Evolutionary conservation across 2,888 invertebrate genomes (phyloP).

Genomic region (Leptopilina myrica): DNA sequence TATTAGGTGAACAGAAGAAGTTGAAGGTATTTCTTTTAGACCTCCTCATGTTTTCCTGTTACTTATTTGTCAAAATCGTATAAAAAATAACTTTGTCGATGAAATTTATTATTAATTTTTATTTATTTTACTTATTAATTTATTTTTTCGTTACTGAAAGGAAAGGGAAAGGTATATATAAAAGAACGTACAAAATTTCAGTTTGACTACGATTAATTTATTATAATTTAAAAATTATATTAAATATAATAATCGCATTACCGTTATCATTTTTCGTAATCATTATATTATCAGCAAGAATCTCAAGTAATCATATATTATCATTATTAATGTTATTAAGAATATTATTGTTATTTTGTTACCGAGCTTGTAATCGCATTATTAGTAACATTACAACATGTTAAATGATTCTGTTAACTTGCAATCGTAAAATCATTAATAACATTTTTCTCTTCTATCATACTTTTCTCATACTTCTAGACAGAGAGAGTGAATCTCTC

Average conservation of each 20-base stretch:
- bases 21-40: too few species aligned
- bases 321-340: slow-evolving; percentile 67
- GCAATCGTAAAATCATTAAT: slow-evolving; percentile 64
- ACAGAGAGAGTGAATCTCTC: background rate
- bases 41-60: too few species aligned
- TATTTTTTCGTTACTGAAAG: background rate
- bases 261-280: slow-evolving; percentile 63
- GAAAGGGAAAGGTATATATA: slow-evolving; percentile 10
- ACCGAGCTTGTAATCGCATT: slow-evolving; percentile 59
- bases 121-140: slow-evolving; percentile 26
- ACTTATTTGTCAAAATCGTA: too few species aligned
- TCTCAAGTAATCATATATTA: slow-evolving; percentile 64
- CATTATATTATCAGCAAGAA: slow-evolving; percentile 67
- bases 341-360: slow-evolving; percentile 65
- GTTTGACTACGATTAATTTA: slow-evolving; percentile 59
- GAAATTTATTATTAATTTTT: too few species aligned
- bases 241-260: slow-evolving; percentile 65
- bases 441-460: slow-evolving; percentile 55
- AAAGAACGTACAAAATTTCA: slow-evolving; percentile 12
- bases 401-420: slow-evolving; percentile 66
- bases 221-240: slow-evolving; percentile 66
- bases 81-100: too few species aligned
- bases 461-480: slow-evolving; percentile 24
- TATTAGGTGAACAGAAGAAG: too few species aligned
- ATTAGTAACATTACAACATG: slow-evolving; percentile 66